A percentile compares a stretch with the other conserved stretches of the same genome.
phyloP scores from a whole-genome alignment of 2,797 vertebrate species.

The Varecia variegata region DNA sequence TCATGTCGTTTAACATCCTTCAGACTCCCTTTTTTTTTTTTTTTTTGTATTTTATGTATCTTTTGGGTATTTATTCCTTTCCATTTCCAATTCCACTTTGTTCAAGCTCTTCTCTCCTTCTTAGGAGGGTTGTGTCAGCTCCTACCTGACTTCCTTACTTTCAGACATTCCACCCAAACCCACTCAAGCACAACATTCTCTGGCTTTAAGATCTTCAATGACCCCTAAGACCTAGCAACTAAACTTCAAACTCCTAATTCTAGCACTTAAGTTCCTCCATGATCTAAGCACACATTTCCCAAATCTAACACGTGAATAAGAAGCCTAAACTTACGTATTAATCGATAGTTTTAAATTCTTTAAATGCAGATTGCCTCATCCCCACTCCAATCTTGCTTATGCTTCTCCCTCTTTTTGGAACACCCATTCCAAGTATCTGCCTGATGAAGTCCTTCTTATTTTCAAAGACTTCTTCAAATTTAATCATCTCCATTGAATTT shows the following conservation, averaged over 20 bases:
- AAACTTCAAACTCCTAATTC: not conserved
- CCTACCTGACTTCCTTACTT: not conserved
- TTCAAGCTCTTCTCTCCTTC: not conserved
- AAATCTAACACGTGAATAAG: not conserved
- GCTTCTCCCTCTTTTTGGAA: not conserved
- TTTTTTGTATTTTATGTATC: not conserved
- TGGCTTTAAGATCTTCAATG: not conserved
- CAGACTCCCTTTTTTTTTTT: not conserved
- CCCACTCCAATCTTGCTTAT: not conserved
- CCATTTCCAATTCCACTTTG: not conserved
- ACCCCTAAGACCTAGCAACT: not conserved
- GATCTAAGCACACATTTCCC: not conserved
- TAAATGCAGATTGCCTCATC: not conserved
- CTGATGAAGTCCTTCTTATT: not conserved
- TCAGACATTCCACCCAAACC: not conserved
- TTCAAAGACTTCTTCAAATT: constrained; percentile 8
- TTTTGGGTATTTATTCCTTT: not conserved
- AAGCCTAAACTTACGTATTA: not conserved
- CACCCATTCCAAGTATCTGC: not conserved
- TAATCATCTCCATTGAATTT: not conserved
- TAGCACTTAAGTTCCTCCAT: not conserved
- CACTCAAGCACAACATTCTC: not conserved
- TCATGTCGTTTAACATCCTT: not conserved
- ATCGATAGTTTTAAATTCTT: not conserved
- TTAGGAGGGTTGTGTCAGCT: not conserved